phyloP scores from a whole-genome alignment of 2,888 invertebrate genomes.

The Cotesia congregata region DNA sequence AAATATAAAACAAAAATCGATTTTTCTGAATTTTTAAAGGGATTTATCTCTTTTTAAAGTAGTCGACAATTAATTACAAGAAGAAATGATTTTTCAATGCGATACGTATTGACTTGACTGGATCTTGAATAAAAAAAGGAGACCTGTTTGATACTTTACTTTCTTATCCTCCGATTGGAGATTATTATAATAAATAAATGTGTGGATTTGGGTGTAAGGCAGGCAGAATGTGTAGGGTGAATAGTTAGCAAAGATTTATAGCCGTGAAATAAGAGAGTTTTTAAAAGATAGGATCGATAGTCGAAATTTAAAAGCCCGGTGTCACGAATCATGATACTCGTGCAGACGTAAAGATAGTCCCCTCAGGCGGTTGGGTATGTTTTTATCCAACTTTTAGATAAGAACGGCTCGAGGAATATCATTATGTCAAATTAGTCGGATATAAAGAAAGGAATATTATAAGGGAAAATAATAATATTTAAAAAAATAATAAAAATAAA shows the following conservation, averaged over 20 bases:
- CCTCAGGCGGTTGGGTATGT: slow-evolving; percentile 26
- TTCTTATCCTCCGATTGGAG: too few species aligned
- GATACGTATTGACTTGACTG: too few species aligned
- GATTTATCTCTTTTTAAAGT: too few species aligned
- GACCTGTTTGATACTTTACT: too few species aligned
- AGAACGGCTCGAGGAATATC: slow-evolving; percentile 43
- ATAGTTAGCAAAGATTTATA: slow-evolving; percentile 25
- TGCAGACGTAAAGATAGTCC: slow-evolving; percentile 43
- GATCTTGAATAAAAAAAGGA: too few species aligned
- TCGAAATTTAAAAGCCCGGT: slow-evolving; percentile 38
- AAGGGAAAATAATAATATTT: slow-evolving; percentile 1
- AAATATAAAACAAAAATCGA: too few species aligned
- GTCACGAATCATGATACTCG: slow-evolving; percentile 30
- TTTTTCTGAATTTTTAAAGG: too few species aligned
- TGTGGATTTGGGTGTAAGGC: too few species aligned
- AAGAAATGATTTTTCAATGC: too few species aligned
- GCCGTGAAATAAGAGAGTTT: slow-evolving; percentile 22
- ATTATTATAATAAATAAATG: too few species aligned
- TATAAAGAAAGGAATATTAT: slow-evolving; percentile 43
- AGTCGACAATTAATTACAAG: too few species aligned
- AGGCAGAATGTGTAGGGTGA: neutral
- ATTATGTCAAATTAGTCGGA: slow-evolving; percentile 55
- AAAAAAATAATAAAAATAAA: neutral
- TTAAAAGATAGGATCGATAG: slow-evolving; percentile 41
- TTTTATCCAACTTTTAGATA: slow-evolving; percentile 48